Conservation (phyloP, 2,797 vertebrate species). For the Phaenicophaeus curvirostris region DNA sequence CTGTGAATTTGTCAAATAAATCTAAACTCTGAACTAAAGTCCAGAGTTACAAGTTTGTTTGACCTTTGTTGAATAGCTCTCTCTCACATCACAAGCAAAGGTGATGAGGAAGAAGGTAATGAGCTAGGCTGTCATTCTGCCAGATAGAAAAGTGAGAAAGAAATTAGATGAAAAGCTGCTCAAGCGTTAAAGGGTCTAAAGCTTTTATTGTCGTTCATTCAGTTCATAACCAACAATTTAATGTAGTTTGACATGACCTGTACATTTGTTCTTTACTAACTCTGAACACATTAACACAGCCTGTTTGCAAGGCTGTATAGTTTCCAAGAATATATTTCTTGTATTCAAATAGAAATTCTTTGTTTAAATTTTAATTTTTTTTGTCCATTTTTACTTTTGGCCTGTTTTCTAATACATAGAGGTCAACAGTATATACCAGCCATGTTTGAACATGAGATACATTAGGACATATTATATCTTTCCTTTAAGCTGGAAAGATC, state of each 20-base stretch:
- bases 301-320: conserved; percentile 24
- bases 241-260: conserved; percentile 54
- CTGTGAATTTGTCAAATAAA: neutral
- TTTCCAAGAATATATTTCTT: neutral
- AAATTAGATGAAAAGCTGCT: conserved; percentile 58
- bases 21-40: neutral
- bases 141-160: conserved; percentile 26
- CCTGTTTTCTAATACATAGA: neutral
- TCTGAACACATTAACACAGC: conserved; percentile 36
- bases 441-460: neutral
- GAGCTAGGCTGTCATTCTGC: conserved; percentile 1
- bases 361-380: neutral
- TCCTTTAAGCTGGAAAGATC: neutral
- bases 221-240: conserved; percentile 57
- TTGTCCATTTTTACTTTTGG: neutral
- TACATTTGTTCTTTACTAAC: conserved; percentile 15
- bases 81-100: neutral
- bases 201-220: conserved; percentile 67
- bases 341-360: neutral
- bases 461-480: neutral
- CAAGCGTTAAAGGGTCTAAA: conserved; percentile 40
- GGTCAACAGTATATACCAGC: neutral
- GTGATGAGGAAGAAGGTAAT: neutral
- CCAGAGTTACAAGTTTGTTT: neutral
- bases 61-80: neutral